These are phyloP conservation scores for Choristoneura fumiferana DNA, from an alignment of 1,140 invertebrate species.

Conservation along the genomic window DNA sequence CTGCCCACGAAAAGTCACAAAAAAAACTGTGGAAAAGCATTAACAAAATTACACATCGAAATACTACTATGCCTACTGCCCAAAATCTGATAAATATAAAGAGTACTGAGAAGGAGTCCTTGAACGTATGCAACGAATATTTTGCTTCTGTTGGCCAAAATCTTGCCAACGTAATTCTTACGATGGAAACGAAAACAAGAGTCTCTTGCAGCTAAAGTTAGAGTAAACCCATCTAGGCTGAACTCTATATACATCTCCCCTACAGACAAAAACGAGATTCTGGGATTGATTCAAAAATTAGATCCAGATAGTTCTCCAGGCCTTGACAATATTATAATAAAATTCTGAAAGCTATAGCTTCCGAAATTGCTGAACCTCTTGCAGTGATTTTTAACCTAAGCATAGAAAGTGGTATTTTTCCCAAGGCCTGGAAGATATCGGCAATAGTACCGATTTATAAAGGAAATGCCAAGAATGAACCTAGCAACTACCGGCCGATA, in stretches of 20 bases:
- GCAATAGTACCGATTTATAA: conserved; percentile 21
- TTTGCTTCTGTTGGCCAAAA: not conserved
- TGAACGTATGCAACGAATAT: not conserved
- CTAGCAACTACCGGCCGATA: conserved; percentile 23
- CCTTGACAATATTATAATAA: not conserved
- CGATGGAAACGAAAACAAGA: not conserved
- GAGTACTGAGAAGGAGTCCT: conserved; percentile 21
- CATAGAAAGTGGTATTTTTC: conserved; percentile 27
- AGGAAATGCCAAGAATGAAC: no score
- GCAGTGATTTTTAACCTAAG: conserved; percentile 24
- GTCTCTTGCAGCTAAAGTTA: not conserved
- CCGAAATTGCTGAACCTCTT: not conserved
- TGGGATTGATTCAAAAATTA: not conserved
- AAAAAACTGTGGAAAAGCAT: conserved; percentile 10
- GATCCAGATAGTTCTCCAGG: not conserved
- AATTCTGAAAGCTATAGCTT: not conserved
- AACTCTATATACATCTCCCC: not conserved
- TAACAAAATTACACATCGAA: conserved; percentile 20
- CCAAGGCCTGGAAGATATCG: conserved; percentile 25
- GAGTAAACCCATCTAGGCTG: not conserved
- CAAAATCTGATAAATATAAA: conserved; percentile 20
- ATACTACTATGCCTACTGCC: not conserved
- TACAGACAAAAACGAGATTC: not conserved
- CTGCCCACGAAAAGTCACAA: not conserved
- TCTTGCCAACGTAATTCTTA: not conserved